Base-by-base conservation (phyloP, 2,113 vertebrate genomes). In the Desmodus rotundus region DNA sequence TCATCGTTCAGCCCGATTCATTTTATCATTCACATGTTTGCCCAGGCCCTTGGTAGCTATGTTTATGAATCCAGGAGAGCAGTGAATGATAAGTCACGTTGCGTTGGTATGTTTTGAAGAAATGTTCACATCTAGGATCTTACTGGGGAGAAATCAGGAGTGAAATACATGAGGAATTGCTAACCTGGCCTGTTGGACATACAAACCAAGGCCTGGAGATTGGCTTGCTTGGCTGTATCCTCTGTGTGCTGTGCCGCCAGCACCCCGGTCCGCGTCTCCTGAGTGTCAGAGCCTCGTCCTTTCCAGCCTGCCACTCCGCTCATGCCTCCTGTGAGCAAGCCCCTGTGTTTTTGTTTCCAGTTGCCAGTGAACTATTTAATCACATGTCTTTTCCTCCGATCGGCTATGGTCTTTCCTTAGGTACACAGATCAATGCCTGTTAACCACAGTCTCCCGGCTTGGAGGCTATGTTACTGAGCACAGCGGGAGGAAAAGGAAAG, bases 391-490 rank as follows among this genome's bases (percentile, higher is more conserved):
- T 95, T 77, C 80, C 85, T 94, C 95, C 10, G 74, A 96, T 97
- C 93, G 2, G 87, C 89, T 94, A 94, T 96, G 95, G 97, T 94
- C 97, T 95, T 95, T 89, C 80, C 93, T 96, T 92, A 92, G 96
- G 91, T 97, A 97, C 95, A 98, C 96, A 98, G 96, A 97, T 98
- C 97, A 97, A 98, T 98, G 94, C 83, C 74, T 97, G 91, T 89
- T 96, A 96, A 97, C 97, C 96, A 95, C 93, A 90, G 85, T 73
- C 61, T 10, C 91, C 91, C 0, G 13, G 83, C 54, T 76, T 65
- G 2, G 56, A 97, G 94, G 91, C 83, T 94, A 91, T 73, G 78
- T 96, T 87, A 86, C 89, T 84, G 85, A 91, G 73, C 78, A 45
- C 2, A 0, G 91, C 3, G 0, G 83, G 81, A 93, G 81, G 28